Base-by-base conservation (phyloP, 2,888 invertebrate species). In the Andricus quercusramuli region DNA sequence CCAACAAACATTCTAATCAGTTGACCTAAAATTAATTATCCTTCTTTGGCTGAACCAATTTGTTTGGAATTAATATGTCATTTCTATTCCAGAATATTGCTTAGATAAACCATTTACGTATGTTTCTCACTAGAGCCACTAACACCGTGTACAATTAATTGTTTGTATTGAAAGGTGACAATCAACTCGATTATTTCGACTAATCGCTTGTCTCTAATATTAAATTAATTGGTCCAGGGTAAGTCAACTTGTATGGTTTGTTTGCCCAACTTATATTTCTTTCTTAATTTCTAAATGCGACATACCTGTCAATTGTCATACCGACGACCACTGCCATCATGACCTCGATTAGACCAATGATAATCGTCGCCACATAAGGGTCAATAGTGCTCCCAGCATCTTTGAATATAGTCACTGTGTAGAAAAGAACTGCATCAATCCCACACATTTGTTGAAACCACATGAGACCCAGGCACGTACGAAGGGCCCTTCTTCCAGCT, bases 281-380 rank as follows among this genome's bases (percentile, higher is more conserved):
- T 32, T 51, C 6, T 44, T 67, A 44, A 37, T 44, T 17, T 25
- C n/a, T 41, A 44, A 25, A 65, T 29, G 41, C 44, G 6, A 56
- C 78, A 15, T 77, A 88, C 88, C 85, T 89, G 88, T 95, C 95
- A 15, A 94, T 93, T 0, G 94, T 88, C 1, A 92, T 84, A 0
- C 93, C 90, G 1, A 93, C 91, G 22, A 90, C 86, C 17, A 92
- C 86, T 0, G 93, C 90, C 88, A 91, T 91, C 17, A 91, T 37
- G 11, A 92, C 90, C 86, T 94, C 94, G 3, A 94, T 93, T 0
- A 93, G 82, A 0, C 94, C 94, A 56, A 95, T 93, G n/a, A 94
- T 89, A 15, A 94, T 93, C 2, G 94, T 93, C 6, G 93, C 93
- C 2, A 90, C 44, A 47, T 91, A 89, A 2, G 93, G 91, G 88